Evolutionary conservation across 2,888 invertebrate species (phyloP).

Genomic region (Thereva unica): DNA sequence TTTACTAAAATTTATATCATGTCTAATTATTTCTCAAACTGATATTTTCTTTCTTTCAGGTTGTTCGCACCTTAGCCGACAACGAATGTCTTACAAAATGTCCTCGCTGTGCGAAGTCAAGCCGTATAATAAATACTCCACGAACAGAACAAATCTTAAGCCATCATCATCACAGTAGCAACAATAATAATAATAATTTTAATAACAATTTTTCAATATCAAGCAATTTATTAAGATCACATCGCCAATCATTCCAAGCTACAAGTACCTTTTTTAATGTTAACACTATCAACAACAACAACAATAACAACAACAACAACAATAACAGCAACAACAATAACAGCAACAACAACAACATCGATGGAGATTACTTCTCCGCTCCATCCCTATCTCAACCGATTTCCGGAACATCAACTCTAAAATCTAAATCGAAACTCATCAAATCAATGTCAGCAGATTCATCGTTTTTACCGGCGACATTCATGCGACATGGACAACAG

Average conservation of each 20-base stretch:
- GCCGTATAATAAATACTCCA: slow-evolving; percentile 37
- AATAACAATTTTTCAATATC: not conserved
- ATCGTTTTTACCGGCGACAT: not conserved
- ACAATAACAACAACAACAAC: not conserved
- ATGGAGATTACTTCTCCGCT: not conserved
- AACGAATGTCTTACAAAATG: slow-evolving; percentile 40
- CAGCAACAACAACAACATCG: slow-evolving; percentile 1
- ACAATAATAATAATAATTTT: slow-evolving; percentile 25
- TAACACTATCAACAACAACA: slow-evolving; percentile 1
- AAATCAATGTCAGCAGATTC: slow-evolving; percentile 39
- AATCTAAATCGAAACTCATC: slow-evolving; percentile 3
- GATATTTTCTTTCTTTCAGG: slow-evolving; percentile 27
- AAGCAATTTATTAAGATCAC: slow-evolving; percentile 5
- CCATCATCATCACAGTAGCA: not conserved
- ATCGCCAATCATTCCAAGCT: slow-evolving; percentile 31
- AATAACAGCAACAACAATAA: not conserved
- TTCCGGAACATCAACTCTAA: not conserved
- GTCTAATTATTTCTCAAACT: not conserved
- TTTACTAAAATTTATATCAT: not conserved
- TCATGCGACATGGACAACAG: not conserved
- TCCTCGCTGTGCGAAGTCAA: slow-evolving; percentile 42
- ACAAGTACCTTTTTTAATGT: slow-evolving; percentile 16
- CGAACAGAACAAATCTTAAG: not conserved
- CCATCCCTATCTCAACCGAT: not conserved
- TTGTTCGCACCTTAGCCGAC: slow-evolving; percentile 35